Base-by-base conservation (phyloP, 2,888 invertebrate genomes). In the Rotaria macrura region DNA sequence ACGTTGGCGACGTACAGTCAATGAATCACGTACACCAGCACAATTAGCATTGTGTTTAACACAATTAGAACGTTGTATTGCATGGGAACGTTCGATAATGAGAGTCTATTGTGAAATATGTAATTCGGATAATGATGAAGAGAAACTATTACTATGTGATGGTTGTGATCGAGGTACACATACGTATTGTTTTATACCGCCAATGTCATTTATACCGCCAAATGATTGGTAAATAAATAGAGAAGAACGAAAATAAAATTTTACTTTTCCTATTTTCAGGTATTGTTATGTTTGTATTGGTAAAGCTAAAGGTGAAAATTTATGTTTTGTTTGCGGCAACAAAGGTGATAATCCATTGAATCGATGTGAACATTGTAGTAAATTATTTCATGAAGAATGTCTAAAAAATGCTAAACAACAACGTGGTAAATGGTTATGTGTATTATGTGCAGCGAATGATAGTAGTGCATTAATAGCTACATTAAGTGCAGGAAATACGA, bases 11-110 rank as follows among this genome's bases (percentile, higher is more conserved):
- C 95, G 95, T 88, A 96, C 95, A 0, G 94, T 97, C 0, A 92
- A 93, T 1, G 93, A 94, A 84, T 94, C 95, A 83, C 94, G 93
- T 89, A 96, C 96, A 0, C 94, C 96, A 0, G 95, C 96, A 0
- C 97, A 97, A 90, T 92, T 97, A 43, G 95, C 95, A 40, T 94
- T 96, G 94, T 94, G 95, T 88, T 92, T 96, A 87, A 94, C 95
- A 89, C 94, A 95, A 89, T 92, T 98, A 88, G 96, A 97, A 90
- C 94, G 94, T 4, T 90, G 94, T 90, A 95, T 98, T 89, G 96
- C 97, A 65, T 98, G 98, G 98, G 97, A 98, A 92, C 96, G 97
- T 92, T 96, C 96, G 92, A 95, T 97, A 90, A 97, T 98, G 97
- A 96, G 97, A 93, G 97, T 97, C 92, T 96, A 95, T 92, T 97